Percentiles rank a stretch among this genome's conserved stretches.
These are phyloP conservation scores for Halictus rubicundus DNA, from an alignment of 1,140 invertebrate species.

Conservation along the genomic window DNA sequence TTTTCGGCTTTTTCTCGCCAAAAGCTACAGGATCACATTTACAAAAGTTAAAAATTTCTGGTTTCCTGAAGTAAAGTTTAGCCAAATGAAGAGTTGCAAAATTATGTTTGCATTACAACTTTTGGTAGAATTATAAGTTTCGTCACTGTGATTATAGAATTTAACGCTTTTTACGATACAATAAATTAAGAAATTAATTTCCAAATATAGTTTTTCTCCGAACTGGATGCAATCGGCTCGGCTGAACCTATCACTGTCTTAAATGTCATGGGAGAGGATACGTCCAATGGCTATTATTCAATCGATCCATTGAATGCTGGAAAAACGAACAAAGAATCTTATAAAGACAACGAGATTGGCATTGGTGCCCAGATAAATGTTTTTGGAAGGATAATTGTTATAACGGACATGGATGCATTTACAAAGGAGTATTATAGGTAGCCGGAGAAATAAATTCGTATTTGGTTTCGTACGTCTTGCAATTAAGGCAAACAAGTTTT, in stretches of 20 bases:
- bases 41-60: no score
- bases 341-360: slow-evolving; percentile 87
- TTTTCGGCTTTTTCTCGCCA: no score
- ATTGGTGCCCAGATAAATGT: slow-evolving; percentile 90
- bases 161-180: neutral
- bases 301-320: slow-evolving; percentile 82
- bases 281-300: slow-evolving; percentile 83
- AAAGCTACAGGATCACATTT: no score
- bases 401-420: slow-evolving; percentile 92
- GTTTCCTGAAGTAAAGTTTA: no score
- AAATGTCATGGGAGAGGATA: slow-evolving; percentile 85
- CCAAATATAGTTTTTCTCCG: slow-evolving; percentile 70
- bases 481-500: no score
- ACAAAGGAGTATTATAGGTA: slow-evolving; percentile 92
- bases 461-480: no score
- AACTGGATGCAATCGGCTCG: slow-evolving; percentile 83
- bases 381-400: slow-evolving; percentile 89
- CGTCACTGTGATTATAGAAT: neutral
- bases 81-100: no score
- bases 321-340: slow-evolving; percentile 81
- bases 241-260: slow-evolving; percentile 84
- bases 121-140: no score
- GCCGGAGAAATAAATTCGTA: neutral
- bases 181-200: slow-evolving; percentile 20
- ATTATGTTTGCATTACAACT: no score